Evolutionary conservation across 2,888 invertebrate species (phyloP).

Genomic region (Athalia rosae): DNA sequence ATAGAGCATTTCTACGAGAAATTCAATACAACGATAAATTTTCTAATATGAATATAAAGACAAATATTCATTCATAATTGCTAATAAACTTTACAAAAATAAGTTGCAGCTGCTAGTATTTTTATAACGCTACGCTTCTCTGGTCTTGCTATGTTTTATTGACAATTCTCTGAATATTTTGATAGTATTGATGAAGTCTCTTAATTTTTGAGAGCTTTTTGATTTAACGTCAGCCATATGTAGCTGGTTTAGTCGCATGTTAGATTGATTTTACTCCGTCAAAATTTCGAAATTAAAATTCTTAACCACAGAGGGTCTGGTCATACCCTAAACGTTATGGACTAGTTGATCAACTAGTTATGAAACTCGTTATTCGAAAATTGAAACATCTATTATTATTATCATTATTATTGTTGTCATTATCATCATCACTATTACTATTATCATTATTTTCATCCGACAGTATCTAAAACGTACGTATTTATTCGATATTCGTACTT

Average conservation of each 20-base stretch:
- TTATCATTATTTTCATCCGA: too few relatives aligned
- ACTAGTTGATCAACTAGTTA: not conserved
- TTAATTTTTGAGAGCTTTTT: too few relatives aligned
- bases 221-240: too few relatives aligned
- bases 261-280: too few relatives aligned
- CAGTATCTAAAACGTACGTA: too few relatives aligned
- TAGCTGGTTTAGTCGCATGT: too few relatives aligned
- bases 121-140: not conserved
- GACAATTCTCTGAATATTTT: not conserved
- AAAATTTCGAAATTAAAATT: too few relatives aligned
- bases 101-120: not conserved
- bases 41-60: not conserved
- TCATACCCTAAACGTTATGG: conserved; percentile 14
- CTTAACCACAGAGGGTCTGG: too few relatives aligned
- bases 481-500: too few relatives aligned
- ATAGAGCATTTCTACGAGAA: not conserved
- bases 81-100: conserved; percentile 11
- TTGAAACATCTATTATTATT: not conserved
- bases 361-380: not conserved
- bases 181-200: not conserved
- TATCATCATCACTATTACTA: not conserved
- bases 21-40: not conserved
- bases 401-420: not conserved
- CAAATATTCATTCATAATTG: not conserved
- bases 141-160: not conserved